Evolutionary conservation across 2,113 vertebrate genomes (phyloP).

Genomic region (Danionella cerebrum): DNA sequence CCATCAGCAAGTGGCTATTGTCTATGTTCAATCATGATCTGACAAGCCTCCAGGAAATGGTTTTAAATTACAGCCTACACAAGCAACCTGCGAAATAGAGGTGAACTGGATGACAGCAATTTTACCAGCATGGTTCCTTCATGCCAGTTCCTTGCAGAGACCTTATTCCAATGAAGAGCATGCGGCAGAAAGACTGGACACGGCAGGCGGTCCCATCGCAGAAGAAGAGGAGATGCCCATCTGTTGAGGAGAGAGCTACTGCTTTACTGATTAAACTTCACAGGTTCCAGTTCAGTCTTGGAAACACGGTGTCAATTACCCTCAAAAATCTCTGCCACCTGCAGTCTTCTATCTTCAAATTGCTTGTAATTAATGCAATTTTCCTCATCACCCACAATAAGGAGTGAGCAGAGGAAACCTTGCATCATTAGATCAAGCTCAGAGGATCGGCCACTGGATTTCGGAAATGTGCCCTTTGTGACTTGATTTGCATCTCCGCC

Average conservation of each 20-base stretch:
- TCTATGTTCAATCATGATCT: slow-evolving; percentile 3
- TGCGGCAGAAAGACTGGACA: slow-evolving; percentile 10
- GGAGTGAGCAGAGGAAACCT: slow-evolving; percentile 9
- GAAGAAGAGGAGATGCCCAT: not conserved
- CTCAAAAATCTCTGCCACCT: slow-evolving; percentile 30
- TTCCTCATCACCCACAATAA: slow-evolving; percentile 11
- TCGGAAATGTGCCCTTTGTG: slow-evolving; percentile 13
- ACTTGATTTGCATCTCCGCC: slow-evolving; percentile 14
- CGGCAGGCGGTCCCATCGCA: slow-evolving; percentile 8
- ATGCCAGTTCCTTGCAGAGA: not conserved
- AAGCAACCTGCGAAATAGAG: not conserved
- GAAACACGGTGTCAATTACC: slow-evolving; percentile 33
- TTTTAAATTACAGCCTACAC: slow-evolving; percentile 15
- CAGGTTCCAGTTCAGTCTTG: too few species aligned
- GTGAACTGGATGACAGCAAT: slow-evolving; percentile 22
- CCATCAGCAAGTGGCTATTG: slow-evolving; percentile 3
- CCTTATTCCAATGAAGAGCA: slow-evolving; percentile 19
- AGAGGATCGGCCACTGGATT: not conserved
- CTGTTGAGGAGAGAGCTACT: not conserved
- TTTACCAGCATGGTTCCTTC: slow-evolving; percentile 23
- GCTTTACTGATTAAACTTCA: slow-evolving; percentile 19
- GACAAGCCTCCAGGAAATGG: not conserved
- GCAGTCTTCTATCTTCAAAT: slow-evolving; percentile 22
- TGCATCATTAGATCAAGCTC: slow-evolving; percentile 23
- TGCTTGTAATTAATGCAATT: slow-evolving; percentile 39